Conservation (phyloP, 2,888 invertebrate genomes). For the Allacma fusca region DNA sequence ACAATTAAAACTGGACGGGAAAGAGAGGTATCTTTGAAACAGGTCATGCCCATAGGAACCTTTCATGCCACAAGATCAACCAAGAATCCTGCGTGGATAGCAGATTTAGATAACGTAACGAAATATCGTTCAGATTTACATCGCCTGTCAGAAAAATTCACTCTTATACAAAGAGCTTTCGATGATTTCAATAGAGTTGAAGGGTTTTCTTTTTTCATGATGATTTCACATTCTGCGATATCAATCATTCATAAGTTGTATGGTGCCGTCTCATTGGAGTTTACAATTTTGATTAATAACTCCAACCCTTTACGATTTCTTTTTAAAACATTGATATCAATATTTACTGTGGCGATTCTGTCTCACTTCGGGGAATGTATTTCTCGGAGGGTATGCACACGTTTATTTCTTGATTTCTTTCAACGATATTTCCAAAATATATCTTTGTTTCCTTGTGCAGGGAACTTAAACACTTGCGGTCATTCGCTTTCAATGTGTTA, state of each 20-base stretch:
- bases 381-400: constrained; percentile 1
- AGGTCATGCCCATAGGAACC: background rate
- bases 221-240: constrained; percentile 19
- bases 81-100: background rate
- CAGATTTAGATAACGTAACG: background rate
- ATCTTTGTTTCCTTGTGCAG: too few species aligned
- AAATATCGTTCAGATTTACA: background rate
- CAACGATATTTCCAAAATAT: background rate
- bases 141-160: constrained; percentile 27
- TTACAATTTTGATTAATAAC: background rate
- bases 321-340: constrained; percentile 9
- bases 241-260: constrained; percentile 37
- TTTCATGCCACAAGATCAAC: background rate
- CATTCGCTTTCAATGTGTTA: too few species aligned
- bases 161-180: constrained; percentile 32
- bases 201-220: constrained; percentile 20
- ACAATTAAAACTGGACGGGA: background rate
- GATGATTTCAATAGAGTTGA: constrained; percentile 37
- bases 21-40: background rate
- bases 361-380: constrained; percentile 34
- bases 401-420: too few species aligned
- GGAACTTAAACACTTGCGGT: too few species aligned
- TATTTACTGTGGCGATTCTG: constrained; percentile 11
- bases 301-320: background rate
- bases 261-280: constrained; percentile 19